phyloP scores from a whole-genome alignment of 1,140 invertebrate species.

The Drosophila mojavensis region DNA sequence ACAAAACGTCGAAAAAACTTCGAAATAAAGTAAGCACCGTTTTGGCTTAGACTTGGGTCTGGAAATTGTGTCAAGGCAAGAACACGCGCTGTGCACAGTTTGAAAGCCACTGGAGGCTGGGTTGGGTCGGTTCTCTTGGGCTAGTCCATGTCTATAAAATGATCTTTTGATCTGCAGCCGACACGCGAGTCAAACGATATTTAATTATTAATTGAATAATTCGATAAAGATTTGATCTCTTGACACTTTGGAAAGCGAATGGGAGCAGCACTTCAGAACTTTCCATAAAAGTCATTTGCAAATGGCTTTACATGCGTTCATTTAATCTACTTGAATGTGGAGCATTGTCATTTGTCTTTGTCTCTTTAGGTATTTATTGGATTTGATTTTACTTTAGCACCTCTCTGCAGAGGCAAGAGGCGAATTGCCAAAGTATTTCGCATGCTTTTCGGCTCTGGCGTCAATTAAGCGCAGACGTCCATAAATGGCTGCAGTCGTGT shows the following conservation, averaged over 20 bases:
- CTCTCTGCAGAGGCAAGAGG: slow-evolving; percentile 44
- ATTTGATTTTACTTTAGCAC: slow-evolving; percentile 53
- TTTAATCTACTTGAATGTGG: slow-evolving; percentile 62
- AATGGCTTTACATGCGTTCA: slow-evolving; percentile 57
- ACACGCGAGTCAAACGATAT: slow-evolving; percentile 35
- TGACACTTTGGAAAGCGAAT: slow-evolving; percentile 11
- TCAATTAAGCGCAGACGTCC: slow-evolving; percentile 79
- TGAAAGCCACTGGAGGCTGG: slow-evolving; percentile 61
- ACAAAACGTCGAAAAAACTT: slow-evolving; percentile 29
- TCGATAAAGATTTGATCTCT: not conserved
- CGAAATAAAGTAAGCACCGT: slow-evolving; percentile 41
- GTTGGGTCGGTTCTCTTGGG: slow-evolving; percentile 29
- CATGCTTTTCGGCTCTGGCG: slow-evolving; percentile 69
- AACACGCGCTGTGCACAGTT: slow-evolving; percentile 73
- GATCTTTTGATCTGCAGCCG: slow-evolving; percentile 69
- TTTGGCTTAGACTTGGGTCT: slow-evolving; percentile 22
- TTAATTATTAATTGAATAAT: slow-evolving; percentile 46
- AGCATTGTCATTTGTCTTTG: slow-evolving; percentile 58
- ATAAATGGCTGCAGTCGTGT: slow-evolving; percentile 61
- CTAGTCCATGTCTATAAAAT: slow-evolving; percentile 19
- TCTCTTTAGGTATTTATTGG: slow-evolving; percentile 29
- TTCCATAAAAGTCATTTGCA: not conserved
- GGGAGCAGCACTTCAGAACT: not conserved
- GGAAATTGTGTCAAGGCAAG: slow-evolving; percentile 66
- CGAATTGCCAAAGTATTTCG: slow-evolving; percentile 74